Conservation (phyloP, 2,113 vertebrate genomes). For the Xerus inauris region DNA sequence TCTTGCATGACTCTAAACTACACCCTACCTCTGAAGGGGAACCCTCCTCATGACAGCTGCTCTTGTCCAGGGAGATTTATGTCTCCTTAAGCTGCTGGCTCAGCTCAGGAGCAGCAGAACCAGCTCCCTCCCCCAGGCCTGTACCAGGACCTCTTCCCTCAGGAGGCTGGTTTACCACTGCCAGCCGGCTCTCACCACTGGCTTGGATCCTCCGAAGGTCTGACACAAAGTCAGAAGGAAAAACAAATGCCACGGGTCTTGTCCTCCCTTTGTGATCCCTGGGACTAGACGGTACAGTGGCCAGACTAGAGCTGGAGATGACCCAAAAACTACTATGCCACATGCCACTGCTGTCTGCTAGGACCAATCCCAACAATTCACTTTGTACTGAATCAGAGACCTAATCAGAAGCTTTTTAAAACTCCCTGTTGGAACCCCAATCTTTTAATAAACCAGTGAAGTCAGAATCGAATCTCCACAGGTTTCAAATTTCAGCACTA, state of each 20-base stretch:
- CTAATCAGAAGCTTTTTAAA: not conserved
- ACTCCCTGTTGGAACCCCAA: not conserved
- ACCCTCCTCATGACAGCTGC: not conserved
- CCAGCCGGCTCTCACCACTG: not conserved
- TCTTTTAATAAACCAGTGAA: slow-evolving; percentile 45
- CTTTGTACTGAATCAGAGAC: not conserved
- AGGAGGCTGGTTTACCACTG: not conserved
- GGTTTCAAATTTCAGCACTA: not conserved
- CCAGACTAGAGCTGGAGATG: not conserved
- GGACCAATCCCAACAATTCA: not conserved
- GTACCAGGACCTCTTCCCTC: not conserved
- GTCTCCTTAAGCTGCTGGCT: not conserved
- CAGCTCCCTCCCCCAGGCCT: not conserved
- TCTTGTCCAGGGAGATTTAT: not conserved
- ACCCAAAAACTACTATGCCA: not conserved
- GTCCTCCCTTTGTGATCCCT: not conserved
- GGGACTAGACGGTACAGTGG: not conserved
- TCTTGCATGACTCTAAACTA: not conserved
- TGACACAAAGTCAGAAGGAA: not conserved
- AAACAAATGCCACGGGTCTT: not conserved
- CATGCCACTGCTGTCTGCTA: not conserved
- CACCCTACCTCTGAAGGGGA: not conserved
- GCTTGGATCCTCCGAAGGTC: not conserved
- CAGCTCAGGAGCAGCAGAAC: not conserved
- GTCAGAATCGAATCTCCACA: slow-evolving; percentile 10